Evolutionary conservation across 2,113 vertebrate genomes (phyloP).

Genomic region (zebrafish (Danio rerio)): GRCz12tu NC_133188.1:38181001-38181500

Average conservation of each 20-base stretch:
- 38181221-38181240: conserved; percentile 58
- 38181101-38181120: conserved; percentile 50
- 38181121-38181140: conserved; percentile 51
- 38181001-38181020: conserved; percentile 95
- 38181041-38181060: conserved; percentile 99
- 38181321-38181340: conserved; percentile 64
- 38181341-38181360: conserved; percentile 68
- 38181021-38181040: conserved; percentile 96
- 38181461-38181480: conserved; percentile 62
- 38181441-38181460: conserved; percentile 48
- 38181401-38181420: conserved; percentile 40
- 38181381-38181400: conserved; percentile 61
- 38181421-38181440: conserved; percentile 62
- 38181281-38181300: conserved; percentile 61
- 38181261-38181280: conserved; percentile 58
- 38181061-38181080: conserved; percentile 82
- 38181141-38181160: conserved; percentile 60
- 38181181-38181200: conserved; percentile 58
- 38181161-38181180: conserved; percentile 62
- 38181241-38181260: conserved; percentile 57
- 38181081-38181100: conserved; percentile 50
- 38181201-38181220: conserved; percentile 10
- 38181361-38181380: conserved; percentile 53
- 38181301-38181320: conserved; percentile 67
- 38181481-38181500: conserved; percentile 66